phyloP scores from a whole-genome alignment of 2,797 vertebrate genomes.

The Mormyrus hasselquistii region DNA sequence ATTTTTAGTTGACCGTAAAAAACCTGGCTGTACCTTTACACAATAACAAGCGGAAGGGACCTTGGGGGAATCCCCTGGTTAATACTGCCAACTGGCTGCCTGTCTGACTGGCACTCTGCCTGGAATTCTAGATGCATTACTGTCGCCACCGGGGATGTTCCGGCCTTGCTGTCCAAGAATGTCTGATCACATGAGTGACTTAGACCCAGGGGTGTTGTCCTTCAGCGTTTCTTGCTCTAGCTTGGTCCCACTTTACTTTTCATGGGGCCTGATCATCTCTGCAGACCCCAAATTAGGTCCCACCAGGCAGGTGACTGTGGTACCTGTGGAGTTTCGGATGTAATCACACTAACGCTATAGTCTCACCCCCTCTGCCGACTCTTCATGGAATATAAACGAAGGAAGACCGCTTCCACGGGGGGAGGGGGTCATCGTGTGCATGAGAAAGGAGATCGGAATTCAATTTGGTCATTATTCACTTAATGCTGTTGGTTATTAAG shows the following conservation, averaged over 20 bases:
- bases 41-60: constrained; percentile 39
- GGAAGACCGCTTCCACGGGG: not conserved
- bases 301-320: constrained; percentile 34
- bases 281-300: not conserved
- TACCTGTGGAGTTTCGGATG: constrained; percentile 36
- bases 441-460: not conserved
- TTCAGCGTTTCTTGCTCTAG: not conserved
- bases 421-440: not conserved
- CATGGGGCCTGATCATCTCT: not conserved
- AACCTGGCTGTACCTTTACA: not conserved
- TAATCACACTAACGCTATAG: constrained; percentile 32
- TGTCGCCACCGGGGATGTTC: constrained; percentile 44
- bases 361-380: not conserved
- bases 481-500: not conserved
- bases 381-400: not conserved
- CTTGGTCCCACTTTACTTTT: not conserved
- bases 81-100: constrained; percentile 39
- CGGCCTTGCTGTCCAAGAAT: constrained; percentile 33
- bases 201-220: not conserved
- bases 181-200: constrained; percentile 14
- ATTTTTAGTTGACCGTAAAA: not conserved
- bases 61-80: constrained; percentile 42
- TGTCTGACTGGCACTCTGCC: constrained; percentile 40
- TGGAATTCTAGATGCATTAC: constrained; percentile 35
- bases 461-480: not conserved